Evolutionary conservation across 2,797 vertebrate species (phyloP).

Genomic region (Sphaeramia orbicularis): DNA sequence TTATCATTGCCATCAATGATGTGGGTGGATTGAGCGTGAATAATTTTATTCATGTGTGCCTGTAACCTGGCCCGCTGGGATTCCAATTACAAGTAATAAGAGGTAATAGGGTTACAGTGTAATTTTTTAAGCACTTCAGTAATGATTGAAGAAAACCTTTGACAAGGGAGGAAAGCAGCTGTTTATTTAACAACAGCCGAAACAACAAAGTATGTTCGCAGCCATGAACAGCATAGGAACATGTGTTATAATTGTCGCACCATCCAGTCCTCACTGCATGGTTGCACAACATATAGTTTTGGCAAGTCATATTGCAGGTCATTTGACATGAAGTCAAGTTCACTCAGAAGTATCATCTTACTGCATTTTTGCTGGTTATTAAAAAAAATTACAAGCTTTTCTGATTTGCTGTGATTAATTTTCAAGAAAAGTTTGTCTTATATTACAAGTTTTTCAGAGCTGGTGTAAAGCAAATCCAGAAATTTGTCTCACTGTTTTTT

Average conservation of each 20-base stretch:
- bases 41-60: conserved; percentile 80
- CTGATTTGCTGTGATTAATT: too few relatives aligned
- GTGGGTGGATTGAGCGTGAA: conserved; percentile 81
- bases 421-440: too few relatives aligned
- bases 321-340: too few relatives aligned
- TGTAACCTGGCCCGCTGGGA: conserved; percentile 60
- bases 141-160: conserved; percentile 67
- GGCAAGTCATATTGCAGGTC: too few relatives aligned
- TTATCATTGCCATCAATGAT: conserved; percentile 83
- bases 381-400: too few relatives aligned
- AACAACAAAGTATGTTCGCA: conserved; percentile 49
- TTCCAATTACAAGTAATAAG: conserved; percentile 80
- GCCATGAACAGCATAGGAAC: conserved; percentile 49
- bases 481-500: too few relatives aligned
- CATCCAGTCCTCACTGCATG: background rate
- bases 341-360: too few relatives aligned
- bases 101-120: conserved; percentile 77
- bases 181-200: conserved; percentile 49
- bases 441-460: too few relatives aligned
- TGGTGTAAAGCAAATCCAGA: too few relatives aligned
- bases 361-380: too few relatives aligned
- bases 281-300: too few relatives aligned
- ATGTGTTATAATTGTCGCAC: conserved; percentile 47
- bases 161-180: conserved; percentile 58
- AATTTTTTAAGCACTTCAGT: conserved; percentile 76